phyloP scores from a whole-genome alignment of 1,140 invertebrate genomes.

The Drosophila bifasciata region DNA sequence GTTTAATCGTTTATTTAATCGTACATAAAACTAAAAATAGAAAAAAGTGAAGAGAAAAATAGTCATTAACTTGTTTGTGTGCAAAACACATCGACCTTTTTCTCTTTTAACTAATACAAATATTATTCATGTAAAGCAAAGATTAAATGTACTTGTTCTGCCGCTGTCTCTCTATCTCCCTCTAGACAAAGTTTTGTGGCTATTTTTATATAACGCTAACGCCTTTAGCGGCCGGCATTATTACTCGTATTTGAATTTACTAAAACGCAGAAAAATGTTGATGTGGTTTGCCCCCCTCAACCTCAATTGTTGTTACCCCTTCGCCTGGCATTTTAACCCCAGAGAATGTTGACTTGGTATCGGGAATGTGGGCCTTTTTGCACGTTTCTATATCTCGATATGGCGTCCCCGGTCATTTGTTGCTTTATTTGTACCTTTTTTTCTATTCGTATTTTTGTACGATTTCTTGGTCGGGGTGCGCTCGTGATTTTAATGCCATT shows the following conservation, averaged over 20 bases:
- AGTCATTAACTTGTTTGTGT: slow-evolving; percentile 64
- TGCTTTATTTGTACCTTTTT: slow-evolving; percentile 35
- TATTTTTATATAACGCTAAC: slow-evolving; percentile 69
- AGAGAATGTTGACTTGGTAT: slow-evolving; percentile 29
- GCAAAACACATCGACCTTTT: slow-evolving; percentile 48
- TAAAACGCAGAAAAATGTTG: slow-evolving; percentile 60
- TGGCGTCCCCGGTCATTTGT: slow-evolving; percentile 37
- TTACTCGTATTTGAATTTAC: slow-evolving; percentile 42
- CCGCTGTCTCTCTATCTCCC: slow-evolving; percentile 6
- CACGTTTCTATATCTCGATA: slow-evolving; percentile 44
- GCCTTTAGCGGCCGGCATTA: slow-evolving; percentile 67
- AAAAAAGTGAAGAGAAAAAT: slow-evolving; percentile 54
- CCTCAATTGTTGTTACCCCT: slow-evolving; percentile 18
- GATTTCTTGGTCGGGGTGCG: slow-evolving; percentile 32
- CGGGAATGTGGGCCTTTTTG: slow-evolving; percentile 63
- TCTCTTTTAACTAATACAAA: slow-evolving; percentile 20
- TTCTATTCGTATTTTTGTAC: slow-evolving; percentile 48
- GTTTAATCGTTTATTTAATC: slow-evolving; percentile 53
- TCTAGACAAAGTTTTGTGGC: slow-evolving; percentile 53
- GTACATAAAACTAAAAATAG: slow-evolving; percentile 60
- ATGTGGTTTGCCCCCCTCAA: slow-evolving; percentile 11
- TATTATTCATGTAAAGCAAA: slow-evolving; percentile 41
- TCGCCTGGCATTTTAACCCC: slow-evolving; percentile 18
- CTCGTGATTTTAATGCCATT: slow-evolving; percentile 55
- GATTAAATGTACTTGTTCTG: background rate